These are phyloP conservation scores for Isotomurus palustris DNA, from an alignment of 2,888 invertebrate species.

Conservation along the genomic window DNA sequence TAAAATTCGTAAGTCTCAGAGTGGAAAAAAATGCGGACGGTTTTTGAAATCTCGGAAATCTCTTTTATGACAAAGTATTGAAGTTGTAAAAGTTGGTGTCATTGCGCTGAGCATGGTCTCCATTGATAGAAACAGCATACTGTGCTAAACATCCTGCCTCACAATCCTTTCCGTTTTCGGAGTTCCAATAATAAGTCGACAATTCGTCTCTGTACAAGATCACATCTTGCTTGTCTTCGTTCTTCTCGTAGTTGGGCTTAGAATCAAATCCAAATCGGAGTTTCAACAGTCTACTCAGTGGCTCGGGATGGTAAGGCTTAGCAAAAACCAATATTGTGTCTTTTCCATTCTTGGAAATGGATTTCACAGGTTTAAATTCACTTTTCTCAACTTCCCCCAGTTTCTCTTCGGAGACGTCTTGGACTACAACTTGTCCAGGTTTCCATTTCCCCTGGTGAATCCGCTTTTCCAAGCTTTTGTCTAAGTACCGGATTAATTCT, in stretches of 20 bases:
- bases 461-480: constrained; percentile 13
- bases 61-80: too few species aligned
- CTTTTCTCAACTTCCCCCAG: constrained; percentile 26
- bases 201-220: constrained; percentile 28
- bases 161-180: constrained; percentile 29
- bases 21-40: too few species aligned
- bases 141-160: constrained; percentile 28
- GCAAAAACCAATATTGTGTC: constrained; percentile 26
- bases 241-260: constrained; percentile 10
- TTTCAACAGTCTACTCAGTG: constrained; percentile 24
- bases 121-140: constrained; percentile 27
- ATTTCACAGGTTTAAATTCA: constrained; percentile 33
- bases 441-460: constrained; percentile 29
- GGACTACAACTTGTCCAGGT: constrained; percentile 27
- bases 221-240: constrained; percentile 1
- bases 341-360: constrained; percentile 18
- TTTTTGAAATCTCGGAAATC: too few species aligned
- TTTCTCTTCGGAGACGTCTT: constrained; percentile 25
- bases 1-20: too few species aligned
- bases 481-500: constrained; percentile 25
- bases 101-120: too few species aligned
- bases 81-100: too few species aligned
- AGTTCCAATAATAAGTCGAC: constrained; percentile 32
- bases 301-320: constrained; percentile 32
- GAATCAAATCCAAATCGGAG: constrained; percentile 31